These are phyloP conservation scores for Myotis brandtii DNA, from an alignment of 2,113 vertebrate species.

Conservation along the genomic window DNA sequence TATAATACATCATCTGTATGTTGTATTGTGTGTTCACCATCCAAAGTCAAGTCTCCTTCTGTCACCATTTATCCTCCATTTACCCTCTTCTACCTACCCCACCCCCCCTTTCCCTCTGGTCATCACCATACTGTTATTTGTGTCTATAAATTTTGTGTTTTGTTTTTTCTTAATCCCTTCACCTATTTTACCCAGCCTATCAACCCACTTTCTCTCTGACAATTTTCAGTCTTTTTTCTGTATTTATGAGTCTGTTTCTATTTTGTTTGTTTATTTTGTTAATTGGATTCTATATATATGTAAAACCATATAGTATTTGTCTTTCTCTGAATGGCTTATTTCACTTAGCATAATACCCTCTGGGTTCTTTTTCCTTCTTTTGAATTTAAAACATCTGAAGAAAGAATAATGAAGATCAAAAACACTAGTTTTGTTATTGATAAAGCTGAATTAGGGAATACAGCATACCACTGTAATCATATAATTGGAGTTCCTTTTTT, in stretches of 20 bases:
- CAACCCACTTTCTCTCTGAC: background rate
- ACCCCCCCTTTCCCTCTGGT: background rate
- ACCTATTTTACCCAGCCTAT: background rate
- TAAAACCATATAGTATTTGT: background rate
- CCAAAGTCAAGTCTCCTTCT: background rate
- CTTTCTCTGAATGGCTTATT: background rate
- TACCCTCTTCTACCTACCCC: background rate
- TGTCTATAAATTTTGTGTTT: background rate
- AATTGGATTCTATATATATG: background rate
- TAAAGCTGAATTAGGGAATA: background rate
- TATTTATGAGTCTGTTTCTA: background rate
- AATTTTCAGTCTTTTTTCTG: background rate
- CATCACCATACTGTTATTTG: background rate
- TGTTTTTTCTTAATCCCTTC: background rate
- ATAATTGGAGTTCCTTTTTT: background rate
- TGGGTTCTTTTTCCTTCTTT: background rate
- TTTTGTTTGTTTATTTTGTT: background rate
- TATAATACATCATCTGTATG: background rate
- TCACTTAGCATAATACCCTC: background rate
- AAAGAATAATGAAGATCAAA: background rate
- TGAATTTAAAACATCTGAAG: background rate
- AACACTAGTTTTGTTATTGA: background rate
- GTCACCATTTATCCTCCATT: background rate
- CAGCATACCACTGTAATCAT: background rate
- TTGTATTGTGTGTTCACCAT: background rate